Evolutionary conservation across 1,140 invertebrate species (phyloP), one percentile per base, ranked within the genome.

Genomic region (Parasteatoda tepidariorum): DNA sequence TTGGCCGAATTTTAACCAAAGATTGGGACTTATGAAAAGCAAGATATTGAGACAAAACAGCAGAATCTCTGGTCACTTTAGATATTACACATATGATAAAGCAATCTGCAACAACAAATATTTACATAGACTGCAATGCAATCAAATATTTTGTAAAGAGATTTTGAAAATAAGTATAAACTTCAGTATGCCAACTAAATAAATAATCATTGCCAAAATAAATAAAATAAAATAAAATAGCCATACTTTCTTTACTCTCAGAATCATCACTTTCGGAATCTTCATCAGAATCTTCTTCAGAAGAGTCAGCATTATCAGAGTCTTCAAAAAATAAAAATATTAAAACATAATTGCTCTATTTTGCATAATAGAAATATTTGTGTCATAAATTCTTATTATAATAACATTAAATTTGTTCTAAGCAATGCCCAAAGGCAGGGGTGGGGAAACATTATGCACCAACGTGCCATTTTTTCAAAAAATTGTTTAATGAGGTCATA

Each of bases 221-320:
- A 1, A 54, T 34, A 59, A n/a, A 22, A 2, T n/a, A n/a, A n/a
- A n/a, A n/a, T n/a, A n/a, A n/a, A 48, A 24, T 6, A 62, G 48
- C 24, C 33, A 76, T 26, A 54, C 74, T 7, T n/a, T 24, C n/a
- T n/a, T n/a, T n/a, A n/a, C n/a, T n/a, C 64, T 79, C 33, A 38
- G 15, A 59, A 26, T n/a, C 94, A 87, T 94, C 93, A 7, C 94
- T 95, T 0, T 33, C 31, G 26, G 71, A 82, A 59, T 84, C 84
- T 30, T 86, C 86, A 31, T 68, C 57, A 48, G 57, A 68, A 73
- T 67, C 74, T n/a, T 54, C 59, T 15, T 73, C 68, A 30, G 57
- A 84, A 59, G 67, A 48, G 22, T 79, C 68, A 66, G 28, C 59
- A 59, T 81, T 54, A 15, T 84, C 24, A 0, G 13, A 64, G 55